Evolutionary conservation across 2,113 vertebrate species (phyloP).

Genomic region (Hemibates koningsi): DNA sequence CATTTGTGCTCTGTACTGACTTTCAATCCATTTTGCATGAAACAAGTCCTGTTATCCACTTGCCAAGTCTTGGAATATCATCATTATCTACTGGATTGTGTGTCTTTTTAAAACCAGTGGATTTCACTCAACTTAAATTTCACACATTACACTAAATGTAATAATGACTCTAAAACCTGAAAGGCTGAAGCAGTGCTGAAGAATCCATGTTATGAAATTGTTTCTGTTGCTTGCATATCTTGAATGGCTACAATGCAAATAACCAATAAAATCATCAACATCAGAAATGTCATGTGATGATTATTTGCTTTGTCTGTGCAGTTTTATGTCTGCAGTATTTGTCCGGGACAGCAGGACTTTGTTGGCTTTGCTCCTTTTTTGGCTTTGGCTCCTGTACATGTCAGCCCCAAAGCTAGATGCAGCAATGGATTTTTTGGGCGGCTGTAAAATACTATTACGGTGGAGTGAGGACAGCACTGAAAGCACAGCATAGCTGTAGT

Average conservation of each 20-base stretch:
- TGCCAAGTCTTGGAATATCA: background rate
- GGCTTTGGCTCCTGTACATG: background rate
- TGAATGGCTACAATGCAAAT: background rate
- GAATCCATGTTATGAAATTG: background rate
- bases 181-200: background rate
- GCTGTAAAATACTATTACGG: conserved; percentile 27
- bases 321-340: background rate
- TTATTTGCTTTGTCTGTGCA: background rate
- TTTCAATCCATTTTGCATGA: background rate
- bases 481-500: conserved; percentile 45
- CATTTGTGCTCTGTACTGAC: background rate
- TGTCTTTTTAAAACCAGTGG: background rate
- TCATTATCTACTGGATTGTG: background rate
- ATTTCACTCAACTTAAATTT: background rate
- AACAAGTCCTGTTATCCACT: background rate
- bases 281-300: background rate
- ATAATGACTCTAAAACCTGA: background rate
- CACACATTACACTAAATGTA: background rate
- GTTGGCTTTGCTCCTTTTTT: conserved; percentile 2
- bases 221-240: background rate
- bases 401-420: conserved; percentile 16
- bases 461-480: conserved; percentile 43
- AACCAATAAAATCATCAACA: background rate
- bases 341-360: conserved; percentile 1
- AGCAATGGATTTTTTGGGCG: conserved; percentile 10